These are phyloP conservation scores for Drosophila pachea DNA, from an alignment of 1,140 invertebrate genomes.

Conservation along the genomic window DNA sequence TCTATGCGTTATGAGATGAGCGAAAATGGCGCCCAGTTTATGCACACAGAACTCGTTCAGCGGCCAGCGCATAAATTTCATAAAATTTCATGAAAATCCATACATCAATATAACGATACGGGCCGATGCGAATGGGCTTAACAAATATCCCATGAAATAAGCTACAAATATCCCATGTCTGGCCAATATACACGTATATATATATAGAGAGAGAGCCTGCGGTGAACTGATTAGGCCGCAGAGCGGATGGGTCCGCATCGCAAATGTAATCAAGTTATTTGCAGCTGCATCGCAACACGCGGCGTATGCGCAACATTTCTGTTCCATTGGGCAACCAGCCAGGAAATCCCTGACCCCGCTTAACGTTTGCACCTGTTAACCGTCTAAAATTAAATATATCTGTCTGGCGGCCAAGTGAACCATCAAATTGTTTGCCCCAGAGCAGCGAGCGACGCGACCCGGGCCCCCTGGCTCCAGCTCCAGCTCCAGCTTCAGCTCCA, in stretches of 20 bases:
- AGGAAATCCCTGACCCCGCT: not conserved
- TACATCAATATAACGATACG: constrained; percentile 39
- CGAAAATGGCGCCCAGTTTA: constrained; percentile 37
- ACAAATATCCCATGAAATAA: too few relatives aligned
- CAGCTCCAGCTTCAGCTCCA: not conserved
- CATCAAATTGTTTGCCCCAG: constrained; percentile 27
- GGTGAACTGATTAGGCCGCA: not conserved
- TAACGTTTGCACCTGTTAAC: constrained; percentile 12
- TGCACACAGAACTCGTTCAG: constrained; percentile 30
- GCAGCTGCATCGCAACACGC: constrained; percentile 30
- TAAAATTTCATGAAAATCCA: constrained; percentile 37
- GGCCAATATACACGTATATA: too few relatives aligned
- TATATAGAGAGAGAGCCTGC: not conserved
- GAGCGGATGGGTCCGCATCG: too few relatives aligned
- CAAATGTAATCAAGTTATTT: constrained; percentile 33
- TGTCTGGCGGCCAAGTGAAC: constrained; percentile 30
- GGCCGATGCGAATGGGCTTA: constrained; percentile 1
- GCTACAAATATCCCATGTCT: too few relatives aligned
- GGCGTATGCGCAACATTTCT: constrained; percentile 42
- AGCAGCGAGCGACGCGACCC: constrained; percentile 13
- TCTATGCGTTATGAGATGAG: constrained; percentile 18
- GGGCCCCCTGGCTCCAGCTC: not conserved
- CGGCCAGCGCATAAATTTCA: constrained; percentile 42
- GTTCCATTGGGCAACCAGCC: constrained; percentile 15
- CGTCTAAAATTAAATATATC: constrained; percentile 28